Conservation (phyloP, 2,113 vertebrate species). For the Tychaedon coryphoeus region DNA sequence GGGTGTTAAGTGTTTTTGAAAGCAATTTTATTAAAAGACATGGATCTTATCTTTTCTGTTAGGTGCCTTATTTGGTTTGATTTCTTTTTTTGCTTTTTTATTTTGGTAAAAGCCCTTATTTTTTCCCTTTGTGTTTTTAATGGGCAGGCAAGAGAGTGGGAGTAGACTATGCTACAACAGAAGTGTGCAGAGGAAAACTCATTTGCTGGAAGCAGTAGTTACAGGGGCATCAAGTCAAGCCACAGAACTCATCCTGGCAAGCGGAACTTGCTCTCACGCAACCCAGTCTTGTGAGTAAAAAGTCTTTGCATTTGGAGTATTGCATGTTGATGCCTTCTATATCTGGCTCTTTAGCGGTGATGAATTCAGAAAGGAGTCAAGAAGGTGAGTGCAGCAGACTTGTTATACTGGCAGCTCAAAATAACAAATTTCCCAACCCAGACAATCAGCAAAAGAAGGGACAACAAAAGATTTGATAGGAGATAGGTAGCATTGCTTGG, state of each 20-base stretch:
- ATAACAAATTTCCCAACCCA: background rate
- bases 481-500: background rate
- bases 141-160: background rate
- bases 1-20: background rate
- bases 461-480: background rate
- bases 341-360: background rate
- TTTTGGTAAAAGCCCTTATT: background rate
- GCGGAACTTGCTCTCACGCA: background rate
- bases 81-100: background rate
- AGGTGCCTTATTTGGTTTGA: background rate
- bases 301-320: background rate
- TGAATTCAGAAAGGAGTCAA: background rate
- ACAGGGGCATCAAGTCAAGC: background rate
- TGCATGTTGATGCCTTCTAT: background rate
- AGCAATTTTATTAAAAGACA: background rate
- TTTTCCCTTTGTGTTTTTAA: background rate
- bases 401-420: background rate
- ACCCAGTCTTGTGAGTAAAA: background rate
- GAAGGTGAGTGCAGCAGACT: background rate
- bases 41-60: background rate
- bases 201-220: background rate
- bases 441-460: background rate
- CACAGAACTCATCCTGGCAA: constrained; percentile 2
- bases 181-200: background rate
- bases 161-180: background rate